phyloP scores from a whole-genome alignment of 2,113 vertebrate species.

The Meleagris gallopavo region DNA sequence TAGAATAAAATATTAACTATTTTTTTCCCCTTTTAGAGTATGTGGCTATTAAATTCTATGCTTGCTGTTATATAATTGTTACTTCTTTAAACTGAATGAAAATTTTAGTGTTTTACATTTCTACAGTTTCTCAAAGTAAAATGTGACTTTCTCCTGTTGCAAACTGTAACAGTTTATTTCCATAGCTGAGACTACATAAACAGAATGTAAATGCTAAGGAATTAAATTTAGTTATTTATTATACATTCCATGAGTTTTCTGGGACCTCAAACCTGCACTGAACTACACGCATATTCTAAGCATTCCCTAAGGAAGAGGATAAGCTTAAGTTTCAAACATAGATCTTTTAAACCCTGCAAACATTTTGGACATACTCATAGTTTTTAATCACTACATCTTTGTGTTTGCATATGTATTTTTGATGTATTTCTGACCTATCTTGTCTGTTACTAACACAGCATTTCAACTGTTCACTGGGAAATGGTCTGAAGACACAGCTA shows the following conservation, averaged over 20 bases:
- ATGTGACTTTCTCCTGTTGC: neutral
- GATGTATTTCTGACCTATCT: neutral
- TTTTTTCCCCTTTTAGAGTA: neutral
- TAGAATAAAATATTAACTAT: neutral
- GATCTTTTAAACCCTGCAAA: neutral
- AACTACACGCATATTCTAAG: neutral
- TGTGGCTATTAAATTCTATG: neutral
- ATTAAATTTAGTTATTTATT: neutral
- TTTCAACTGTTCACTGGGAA: neutral
- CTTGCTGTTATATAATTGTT: neutral
- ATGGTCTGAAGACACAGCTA: neutral
- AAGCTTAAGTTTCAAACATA: neutral
- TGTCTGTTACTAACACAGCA: neutral
- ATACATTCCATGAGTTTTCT: neutral
- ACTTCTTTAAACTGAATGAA: neutral
- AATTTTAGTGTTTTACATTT: neutral
- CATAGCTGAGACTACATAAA: neutral
- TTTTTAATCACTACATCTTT: neutral
- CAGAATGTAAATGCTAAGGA: neutral
- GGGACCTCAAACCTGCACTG: neutral
- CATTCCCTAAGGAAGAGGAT: neutral
- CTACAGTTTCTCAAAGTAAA: neutral
- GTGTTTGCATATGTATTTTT: neutral
- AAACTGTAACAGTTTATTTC: neutral
- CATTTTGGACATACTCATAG: neutral